Evolutionary conservation across 2,797 vertebrate genomes (phyloP).

Genomic region (Aulostomus chinensis): DNA sequence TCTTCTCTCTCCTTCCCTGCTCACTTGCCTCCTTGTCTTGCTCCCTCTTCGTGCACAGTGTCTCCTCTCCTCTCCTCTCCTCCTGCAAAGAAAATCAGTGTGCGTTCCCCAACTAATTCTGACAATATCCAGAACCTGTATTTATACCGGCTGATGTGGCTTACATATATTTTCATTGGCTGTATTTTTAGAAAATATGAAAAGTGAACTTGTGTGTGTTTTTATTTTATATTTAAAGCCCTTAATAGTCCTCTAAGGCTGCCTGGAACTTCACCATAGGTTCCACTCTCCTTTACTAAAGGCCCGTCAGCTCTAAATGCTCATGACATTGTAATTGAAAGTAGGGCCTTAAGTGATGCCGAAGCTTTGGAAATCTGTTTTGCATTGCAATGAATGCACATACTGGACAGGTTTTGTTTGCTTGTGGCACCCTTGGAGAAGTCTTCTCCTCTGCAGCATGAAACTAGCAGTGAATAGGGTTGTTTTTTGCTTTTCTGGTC

Average conservation of each 20-base stretch:
- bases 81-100: slow-evolving; percentile 32
- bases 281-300: slow-evolving; percentile 61
- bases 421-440: slow-evolving; percentile 57
- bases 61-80: slow-evolving; percentile 2
- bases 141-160: slow-evolving; percentile 45
- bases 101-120: slow-evolving; percentile 33
- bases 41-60: not conserved
- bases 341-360: slow-evolving; percentile 71
- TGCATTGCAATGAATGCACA: slow-evolving; percentile 75
- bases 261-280: slow-evolving; percentile 62
- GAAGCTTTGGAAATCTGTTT: slow-evolving; percentile 71
- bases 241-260: slow-evolving; percentile 52
- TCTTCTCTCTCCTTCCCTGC: slow-evolving; percentile 8
- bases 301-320: slow-evolving; percentile 62
- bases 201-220: slow-evolving; percentile 24
- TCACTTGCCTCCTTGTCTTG: not conserved
- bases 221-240: slow-evolving; percentile 55
- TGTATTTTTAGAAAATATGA: slow-evolving; percentile 55
- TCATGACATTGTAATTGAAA: slow-evolving; percentile 81
- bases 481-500: slow-evolving; percentile 53
- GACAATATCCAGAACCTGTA: slow-evolving; percentile 47
- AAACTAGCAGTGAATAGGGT: slow-evolving; percentile 60
- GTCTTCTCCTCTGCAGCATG: slow-evolving; percentile 59
- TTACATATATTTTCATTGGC: slow-evolving; percentile 49
- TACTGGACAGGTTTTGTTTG: slow-evolving; percentile 75